These are phyloP conservation scores for Odontocolon sp. DNA, from an alignment of 2,888 invertebrate genomes.

Conservation along the genomic window DNA sequence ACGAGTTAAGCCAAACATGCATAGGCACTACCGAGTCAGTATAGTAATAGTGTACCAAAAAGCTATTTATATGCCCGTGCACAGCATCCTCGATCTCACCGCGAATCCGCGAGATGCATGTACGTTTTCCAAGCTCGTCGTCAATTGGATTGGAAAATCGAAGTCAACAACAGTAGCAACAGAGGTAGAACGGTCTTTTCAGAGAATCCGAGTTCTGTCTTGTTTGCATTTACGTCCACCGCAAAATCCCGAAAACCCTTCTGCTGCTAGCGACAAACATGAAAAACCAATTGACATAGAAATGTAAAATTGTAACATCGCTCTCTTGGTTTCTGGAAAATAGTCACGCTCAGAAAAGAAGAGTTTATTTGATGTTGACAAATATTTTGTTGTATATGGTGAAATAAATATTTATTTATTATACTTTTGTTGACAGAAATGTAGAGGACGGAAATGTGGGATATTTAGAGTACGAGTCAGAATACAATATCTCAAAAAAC, in stretches of 20 bases:
- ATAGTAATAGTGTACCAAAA: constrained; percentile 3
- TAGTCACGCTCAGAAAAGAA: no score
- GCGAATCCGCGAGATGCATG: neutral
- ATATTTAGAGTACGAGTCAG: no score
- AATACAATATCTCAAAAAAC: no score
- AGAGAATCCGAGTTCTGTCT: constrained; percentile 3
- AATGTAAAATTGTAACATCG: no score
- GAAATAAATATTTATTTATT: no score
- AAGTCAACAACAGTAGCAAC: neutral
- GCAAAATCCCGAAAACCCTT: no score
- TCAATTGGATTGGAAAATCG: constrained; percentile 29
- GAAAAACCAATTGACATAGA: neutral
- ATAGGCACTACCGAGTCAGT: constrained; percentile 9
- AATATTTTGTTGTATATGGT: no score
- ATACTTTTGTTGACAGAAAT: no score
- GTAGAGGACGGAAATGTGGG: no score
- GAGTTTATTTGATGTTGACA: no score
- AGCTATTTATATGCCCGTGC: neutral
- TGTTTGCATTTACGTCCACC: neutral
- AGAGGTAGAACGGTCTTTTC: neutral
- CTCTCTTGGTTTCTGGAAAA: no score
- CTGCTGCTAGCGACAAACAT: neutral
- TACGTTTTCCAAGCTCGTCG: constrained; percentile 4
- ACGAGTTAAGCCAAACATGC: constrained; percentile 23
- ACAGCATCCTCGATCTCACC: neutral